Conservation (phyloP, 2,797 vertebrate genomes). For the Hydrocynus forskahlii region DNA sequence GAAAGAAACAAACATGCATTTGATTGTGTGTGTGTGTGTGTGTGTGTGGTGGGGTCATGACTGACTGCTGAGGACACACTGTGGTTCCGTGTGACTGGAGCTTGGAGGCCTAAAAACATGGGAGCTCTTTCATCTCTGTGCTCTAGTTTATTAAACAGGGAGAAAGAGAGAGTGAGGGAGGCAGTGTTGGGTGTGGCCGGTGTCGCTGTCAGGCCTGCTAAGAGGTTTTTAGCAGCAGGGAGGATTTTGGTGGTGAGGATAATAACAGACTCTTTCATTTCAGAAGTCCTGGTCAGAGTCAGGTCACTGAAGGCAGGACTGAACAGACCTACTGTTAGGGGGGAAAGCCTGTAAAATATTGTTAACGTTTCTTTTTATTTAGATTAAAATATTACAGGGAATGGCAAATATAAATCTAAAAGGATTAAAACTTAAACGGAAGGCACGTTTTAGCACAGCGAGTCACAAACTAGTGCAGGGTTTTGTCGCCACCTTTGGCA, state of each 20-base stretch:
- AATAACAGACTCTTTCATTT: slow-evolving; percentile 46
- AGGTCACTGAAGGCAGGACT: slow-evolving; percentile 11
- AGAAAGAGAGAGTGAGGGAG: not conserved
- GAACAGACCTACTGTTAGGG: slow-evolving; percentile 4
- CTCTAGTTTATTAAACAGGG: slow-evolving; percentile 8
- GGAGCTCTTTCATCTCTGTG: slow-evolving; percentile 28
- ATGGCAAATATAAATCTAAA: not conserved
- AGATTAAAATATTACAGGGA: not conserved
- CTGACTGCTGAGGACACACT: slow-evolving; percentile 23
- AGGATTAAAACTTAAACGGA: not conserved
- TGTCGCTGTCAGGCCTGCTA: slow-evolving; percentile 14
- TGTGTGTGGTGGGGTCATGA: not conserved
- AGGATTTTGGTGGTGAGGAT: slow-evolving; percentile 32
- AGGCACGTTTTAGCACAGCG: not conserved
- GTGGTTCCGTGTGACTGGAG: slow-evolving; percentile 7
- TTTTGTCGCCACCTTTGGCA: slow-evolving; percentile 49
- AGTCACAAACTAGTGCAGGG: not conserved
- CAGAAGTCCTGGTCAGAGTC: slow-evolving; percentile 2
- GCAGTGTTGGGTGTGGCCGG: not conserved
- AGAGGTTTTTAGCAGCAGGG: slow-evolving; percentile 19
- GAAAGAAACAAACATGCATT: not conserved
- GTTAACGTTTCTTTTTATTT: slow-evolving; percentile 34
- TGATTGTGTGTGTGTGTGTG: too few species aligned
- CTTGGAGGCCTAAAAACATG: slow-evolving; percentile 22
- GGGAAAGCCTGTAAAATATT: slow-evolving; percentile 2